Percentiles rank a stretch among this genome's conserved stretches.
Evolutionary conservation across 2,113 vertebrate genomes (phyloP).

Genomic region (Boulengerochromis microlepis): DNA sequence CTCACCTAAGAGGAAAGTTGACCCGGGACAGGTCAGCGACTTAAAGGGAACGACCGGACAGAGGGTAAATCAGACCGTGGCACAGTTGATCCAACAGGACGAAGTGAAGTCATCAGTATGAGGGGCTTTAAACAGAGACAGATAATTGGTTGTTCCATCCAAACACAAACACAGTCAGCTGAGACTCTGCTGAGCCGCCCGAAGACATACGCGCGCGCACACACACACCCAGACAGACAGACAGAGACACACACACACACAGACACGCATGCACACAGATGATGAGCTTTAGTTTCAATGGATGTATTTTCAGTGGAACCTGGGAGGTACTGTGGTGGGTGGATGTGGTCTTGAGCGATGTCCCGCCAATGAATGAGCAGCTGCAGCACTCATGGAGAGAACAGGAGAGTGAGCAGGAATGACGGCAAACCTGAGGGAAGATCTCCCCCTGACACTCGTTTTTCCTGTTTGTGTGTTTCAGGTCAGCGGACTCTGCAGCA

Average conservation of each 20-base stretch:
- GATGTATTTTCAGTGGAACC: not conserved
- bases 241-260: not conserved
- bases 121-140: not conserved
- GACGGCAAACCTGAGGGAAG: not conserved
- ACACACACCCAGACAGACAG: not conserved
- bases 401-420: not conserved
- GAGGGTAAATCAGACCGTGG: not conserved
- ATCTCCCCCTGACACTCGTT: not conserved
- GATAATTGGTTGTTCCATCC: not conserved
- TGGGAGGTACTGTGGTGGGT: not conserved
- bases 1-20: not conserved
- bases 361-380: not conserved
- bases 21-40: not conserved
- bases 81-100: not conserved
- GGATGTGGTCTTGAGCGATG: not conserved
- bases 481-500: slow-evolving; percentile 89
- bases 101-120: not conserved
- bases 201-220: not conserved
- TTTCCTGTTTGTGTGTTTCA: slow-evolving; percentile 30
- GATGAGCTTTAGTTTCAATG: not conserved
- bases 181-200: slow-evolving; percentile 14
- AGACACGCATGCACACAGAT: not conserved
- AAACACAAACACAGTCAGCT: slow-evolving; percentile 25
- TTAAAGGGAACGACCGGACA: not conserved
- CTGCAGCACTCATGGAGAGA: not conserved